phyloP scores from a whole-genome alignment of 1,140 invertebrate species.

The Temnothorax longispinosus region DNA sequence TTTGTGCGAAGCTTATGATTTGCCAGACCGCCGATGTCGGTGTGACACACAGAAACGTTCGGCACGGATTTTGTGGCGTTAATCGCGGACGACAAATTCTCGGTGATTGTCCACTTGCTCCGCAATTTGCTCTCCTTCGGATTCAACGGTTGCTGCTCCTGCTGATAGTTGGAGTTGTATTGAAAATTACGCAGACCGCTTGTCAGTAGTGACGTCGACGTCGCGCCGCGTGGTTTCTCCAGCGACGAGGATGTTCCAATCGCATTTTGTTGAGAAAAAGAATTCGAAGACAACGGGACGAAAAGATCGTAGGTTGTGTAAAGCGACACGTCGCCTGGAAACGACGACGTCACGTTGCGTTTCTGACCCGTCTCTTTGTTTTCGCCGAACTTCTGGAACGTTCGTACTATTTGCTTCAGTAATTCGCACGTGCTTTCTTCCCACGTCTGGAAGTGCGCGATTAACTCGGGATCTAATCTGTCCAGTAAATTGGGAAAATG shows the following conservation, averaged over 20 bases:
- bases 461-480: constrained; percentile 76
- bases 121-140: constrained; percentile 79
- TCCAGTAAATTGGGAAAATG: constrained; percentile 77
- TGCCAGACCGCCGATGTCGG: constrained; percentile 20
- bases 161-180: constrained; percentile 54
- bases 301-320: constrained; percentile 79
- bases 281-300: constrained; percentile 45
- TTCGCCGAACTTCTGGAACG: constrained; percentile 76
- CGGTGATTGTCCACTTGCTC: constrained; percentile 82
- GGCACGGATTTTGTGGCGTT: constrained; percentile 67
- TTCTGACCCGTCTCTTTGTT: constrained; percentile 48
- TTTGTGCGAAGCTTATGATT: constrained; percentile 63
- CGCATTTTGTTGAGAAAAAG: background rate
- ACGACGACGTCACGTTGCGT: constrained; percentile 68
- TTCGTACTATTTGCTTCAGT: constrained; percentile 76
- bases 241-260: background rate
- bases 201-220: background rate
- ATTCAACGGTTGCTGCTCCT: constrained; percentile 45
- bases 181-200: constrained; percentile 68
- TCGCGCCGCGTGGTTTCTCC: constrained; percentile 26
- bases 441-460: constrained; percentile 78
- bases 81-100: constrained; percentile 68
- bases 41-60: constrained; percentile 53
- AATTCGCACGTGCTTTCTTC: constrained; percentile 78
- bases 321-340: constrained; percentile 81